Base-by-base conservation (phyloP, 2,888 invertebrate genomes). In the Mamestra brassicae region DNA sequence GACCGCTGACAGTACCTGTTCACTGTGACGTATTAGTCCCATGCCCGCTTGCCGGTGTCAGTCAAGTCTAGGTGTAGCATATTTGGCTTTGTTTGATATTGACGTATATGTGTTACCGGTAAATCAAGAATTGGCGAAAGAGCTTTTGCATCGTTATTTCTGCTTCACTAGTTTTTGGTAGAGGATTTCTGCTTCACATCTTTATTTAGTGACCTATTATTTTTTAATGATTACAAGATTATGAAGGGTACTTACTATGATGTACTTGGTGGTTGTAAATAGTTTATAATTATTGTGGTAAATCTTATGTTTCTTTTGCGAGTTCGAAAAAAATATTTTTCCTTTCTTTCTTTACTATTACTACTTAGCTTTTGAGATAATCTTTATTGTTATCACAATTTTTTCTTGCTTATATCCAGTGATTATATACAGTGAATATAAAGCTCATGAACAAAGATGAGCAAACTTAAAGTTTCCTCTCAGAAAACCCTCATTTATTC, bases 21-120 rank as follows among this genome's bases (percentile, higher is more conserved):
- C 60, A 10, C 36, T 75, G 62, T 80, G 81, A 80, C 54, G 63
- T 75, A 72, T 80, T 54, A 69, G 71, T 74, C 36, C 10, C n/a
- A 38, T 74, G 60, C 50, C 36, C 47, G 69, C 50, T 72, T 77
- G 34, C 55, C 47, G 4, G 42, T 60, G 70, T 60, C 66, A 67
- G 52, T 67, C 66, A 72, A 61, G 36, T 10, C 11, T 55, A 70
- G 45, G 17, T 65, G 7, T 64, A 60, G 45, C 55, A 34, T 54
- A 45, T 71, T 63, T 36, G 36, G 70, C 82, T 61, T 68, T 65
- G 78, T 74, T 57, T n/a, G 78, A 38, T 62, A 42, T 71, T 60
- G 68, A 58, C 68, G 17, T 81, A 47, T 55, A 45, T 71, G 47
- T 13, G 42, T 42, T 69, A 55, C 7, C 45, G 34, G 11, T 47